Conservation (phyloP, 2,113 vertebrate species). For the Oryzias curvinotus region DNA sequence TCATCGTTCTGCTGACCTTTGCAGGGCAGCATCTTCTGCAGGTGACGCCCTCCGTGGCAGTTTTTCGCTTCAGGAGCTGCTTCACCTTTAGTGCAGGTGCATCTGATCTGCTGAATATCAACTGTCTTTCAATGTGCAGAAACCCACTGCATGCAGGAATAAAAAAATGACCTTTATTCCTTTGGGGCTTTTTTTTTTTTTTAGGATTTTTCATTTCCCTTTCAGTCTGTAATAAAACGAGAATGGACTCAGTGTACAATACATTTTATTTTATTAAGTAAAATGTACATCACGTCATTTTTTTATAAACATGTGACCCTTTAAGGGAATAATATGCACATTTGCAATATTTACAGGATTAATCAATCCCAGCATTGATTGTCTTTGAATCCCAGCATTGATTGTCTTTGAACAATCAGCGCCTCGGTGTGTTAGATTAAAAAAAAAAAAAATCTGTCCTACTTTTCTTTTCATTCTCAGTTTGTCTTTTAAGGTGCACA, state of each 20-base stretch:
- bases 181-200: background rate
- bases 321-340: slow-evolving; percentile 52
- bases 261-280: slow-evolving; percentile 50
- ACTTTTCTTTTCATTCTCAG: slow-evolving; percentile 31
- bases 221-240: background rate
- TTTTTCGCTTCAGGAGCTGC: slow-evolving; percentile 55
- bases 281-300: slow-evolving; percentile 49
- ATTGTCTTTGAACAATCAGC: slow-evolving; percentile 58
- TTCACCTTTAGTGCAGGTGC: slow-evolving; percentile 66
- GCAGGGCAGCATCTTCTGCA: slow-evolving; percentile 1
- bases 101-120: no score
- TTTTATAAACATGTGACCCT: slow-evolving; percentile 36
- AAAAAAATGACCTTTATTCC: background rate
- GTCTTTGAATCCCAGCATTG: slow-evolving; percentile 38
- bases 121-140: background rate
- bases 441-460: background rate
- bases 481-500: slow-evolving; percentile 50
- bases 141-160: background rate
- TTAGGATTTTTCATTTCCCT: background rate
- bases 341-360: slow-evolving; percentile 48
- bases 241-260: slow-evolving; percentile 23
- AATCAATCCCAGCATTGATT: slow-evolving; percentile 53
- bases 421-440: slow-evolving; percentile 35
- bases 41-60: slow-evolving; percentile 19
- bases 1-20: slow-evolving; percentile 56